Evolutionary conservation across 1,140 invertebrate species (phyloP), one percentile per base, ranked within the genome.

Genomic region (Delia radicum): DNA sequence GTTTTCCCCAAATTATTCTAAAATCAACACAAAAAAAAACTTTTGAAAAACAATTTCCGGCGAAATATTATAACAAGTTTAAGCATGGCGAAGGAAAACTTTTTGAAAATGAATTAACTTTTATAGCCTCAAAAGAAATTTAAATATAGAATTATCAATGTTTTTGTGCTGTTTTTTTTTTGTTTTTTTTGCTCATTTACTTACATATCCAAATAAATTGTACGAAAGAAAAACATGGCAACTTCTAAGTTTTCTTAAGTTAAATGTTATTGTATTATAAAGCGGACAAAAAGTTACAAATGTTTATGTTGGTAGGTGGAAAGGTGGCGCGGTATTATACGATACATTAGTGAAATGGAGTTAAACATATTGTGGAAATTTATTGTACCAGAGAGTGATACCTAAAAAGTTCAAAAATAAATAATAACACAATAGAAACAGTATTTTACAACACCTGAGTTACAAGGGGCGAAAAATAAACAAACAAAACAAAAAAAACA

Each of bases 391-490:
- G 31, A 69, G 65, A 69, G 65, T 69, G 29, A 69, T 69, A 33
- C 65, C 65, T 13, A 37, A 69, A 69, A 69, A 69, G 65, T 69
- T 69, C 29, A 69, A 31, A 69, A 37, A 69, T 69, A 69, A 69
- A 69, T 69, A 69, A 69, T 69, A 69, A 69, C 24, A 69, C 65
- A 69, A 69, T 69, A 69, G 37, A 69, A 33, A 33, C 65, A 31
- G 29, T 31, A 69, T 69, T 69, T 69, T 69, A 69, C 65, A 69
- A 33, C 65, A 69, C 65, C 65, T 69, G 65, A 69, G 65, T 33
- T 37, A 37, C 29, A 37, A 33, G 29, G 48, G 48, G 48, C 29
- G n/a, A 37, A 37, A 69, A 15, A 65, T 3, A 24, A 21, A 55
- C 12, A n/a, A n/a, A n/a, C n/a, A n/a, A n/a, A n/a, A 63, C 2